These are phyloP conservation scores for Neosilurus hyrtlii DNA, from an alignment of 2,797 vertebrate species.

Conservation along the genomic window DNA sequence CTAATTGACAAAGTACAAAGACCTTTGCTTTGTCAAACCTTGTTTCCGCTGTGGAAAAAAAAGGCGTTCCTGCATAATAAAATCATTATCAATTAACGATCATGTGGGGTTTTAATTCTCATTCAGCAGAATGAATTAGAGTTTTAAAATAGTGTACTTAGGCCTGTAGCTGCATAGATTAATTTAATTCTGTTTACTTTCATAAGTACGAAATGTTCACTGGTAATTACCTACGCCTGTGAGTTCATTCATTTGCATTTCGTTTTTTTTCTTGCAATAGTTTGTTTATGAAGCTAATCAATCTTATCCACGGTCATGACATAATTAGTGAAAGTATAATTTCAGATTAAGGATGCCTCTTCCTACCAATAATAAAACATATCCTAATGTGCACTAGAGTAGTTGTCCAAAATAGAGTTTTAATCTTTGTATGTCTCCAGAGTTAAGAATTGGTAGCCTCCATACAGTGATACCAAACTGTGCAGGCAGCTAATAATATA, in stretches of 20 bases:
- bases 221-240: conserved; percentile 30
- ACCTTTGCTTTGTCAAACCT: conserved; percentile 29
- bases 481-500: not conserved
- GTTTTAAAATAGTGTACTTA: conserved; percentile 25
- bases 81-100: conserved; percentile 16
- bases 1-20: conserved; percentile 40
- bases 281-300: conserved; percentile 33
- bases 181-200: conserved; percentile 34
- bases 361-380: conserved; percentile 33
- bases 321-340: conserved; percentile 38
- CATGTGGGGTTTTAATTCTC: conserved; percentile 12
- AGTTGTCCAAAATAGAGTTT: conserved; percentile 1
- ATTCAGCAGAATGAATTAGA: conserved; percentile 28
- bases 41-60: conserved; percentile 8
- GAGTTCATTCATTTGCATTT: conserved; percentile 29
- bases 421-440: conserved; percentile 25
- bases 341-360: conserved; percentile 22
- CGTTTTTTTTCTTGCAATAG: conserved; percentile 25
- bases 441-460: not conserved
- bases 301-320: conserved; percentile 32
- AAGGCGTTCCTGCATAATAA: conserved; percentile 25
- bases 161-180: conserved; percentile 26
- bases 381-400: conserved; percentile 29
- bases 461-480: conserved; percentile 11
- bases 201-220: conserved; percentile 22